phyloP scores from a whole-genome alignment of 1,140 invertebrate species.

The Drosophila suzukii region DNA sequence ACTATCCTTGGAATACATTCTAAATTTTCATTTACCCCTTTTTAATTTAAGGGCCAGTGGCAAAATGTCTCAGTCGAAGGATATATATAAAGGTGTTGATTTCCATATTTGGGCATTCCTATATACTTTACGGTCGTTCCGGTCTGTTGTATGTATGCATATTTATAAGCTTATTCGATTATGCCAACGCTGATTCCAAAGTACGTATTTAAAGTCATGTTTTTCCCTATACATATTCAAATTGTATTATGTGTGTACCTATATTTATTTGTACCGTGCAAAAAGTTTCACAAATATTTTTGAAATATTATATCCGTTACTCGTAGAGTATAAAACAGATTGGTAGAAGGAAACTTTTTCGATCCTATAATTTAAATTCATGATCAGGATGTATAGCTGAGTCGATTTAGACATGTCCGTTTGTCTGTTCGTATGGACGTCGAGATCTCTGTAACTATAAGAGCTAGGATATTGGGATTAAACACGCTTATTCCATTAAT shows the following conservation, averaged over 20 bases:
- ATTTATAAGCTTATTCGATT: conserved; percentile 14
- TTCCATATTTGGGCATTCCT: conserved; percentile 28
- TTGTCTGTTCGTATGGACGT: no score
- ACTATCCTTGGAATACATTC: background rate
- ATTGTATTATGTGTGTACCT: background rate
- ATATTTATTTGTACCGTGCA: background rate
- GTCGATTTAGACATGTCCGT: no score
- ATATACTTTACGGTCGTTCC: conserved; percentile 32
- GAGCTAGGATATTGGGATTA: no score
- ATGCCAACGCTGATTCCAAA: conserved; percentile 20
- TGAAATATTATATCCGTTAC: background rate
- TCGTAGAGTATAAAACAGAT: no score
- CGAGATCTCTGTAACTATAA: no score
- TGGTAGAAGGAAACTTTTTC: no score
- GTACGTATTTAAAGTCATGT: background rate
- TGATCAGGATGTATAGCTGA: no score
- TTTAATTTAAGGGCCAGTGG: conserved; percentile 76
- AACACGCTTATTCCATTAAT: no score
- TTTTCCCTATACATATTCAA: background rate
- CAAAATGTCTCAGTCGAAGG: conserved; percentile 77
- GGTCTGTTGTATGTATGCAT: conserved; percentile 35
- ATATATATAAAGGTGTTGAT: conserved; percentile 52
- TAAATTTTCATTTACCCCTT: background rate
- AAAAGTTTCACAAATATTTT: conserved; percentile 1
- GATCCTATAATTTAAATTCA: no score